A percentile compares a stretch with the other conserved stretches of the same genome.
phyloP scores from a whole-genome alignment of 2,797 vertebrate species.

The Galaxias olidus region DNA sequence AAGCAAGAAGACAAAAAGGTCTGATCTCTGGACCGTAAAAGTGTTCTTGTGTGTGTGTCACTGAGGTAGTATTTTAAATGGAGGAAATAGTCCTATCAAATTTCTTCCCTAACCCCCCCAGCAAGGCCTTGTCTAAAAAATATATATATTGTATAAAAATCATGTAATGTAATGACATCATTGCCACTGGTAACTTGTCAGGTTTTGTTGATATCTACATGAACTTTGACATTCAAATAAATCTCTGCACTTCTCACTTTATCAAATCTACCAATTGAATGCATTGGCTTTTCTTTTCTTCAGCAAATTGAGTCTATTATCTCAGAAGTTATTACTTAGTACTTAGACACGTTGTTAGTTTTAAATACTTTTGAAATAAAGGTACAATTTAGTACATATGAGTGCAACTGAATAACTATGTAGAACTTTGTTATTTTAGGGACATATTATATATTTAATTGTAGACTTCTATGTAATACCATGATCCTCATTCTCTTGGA shows the following conservation, averaged over 20 bases:
- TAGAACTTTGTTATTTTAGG: too few relatives aligned
- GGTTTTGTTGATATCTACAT: background rate
- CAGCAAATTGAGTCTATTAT: too few relatives aligned
- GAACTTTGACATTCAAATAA: background rate
- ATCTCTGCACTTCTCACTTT: conserved; percentile 3
- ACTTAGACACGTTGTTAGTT: too few relatives aligned
- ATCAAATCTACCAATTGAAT: background rate
- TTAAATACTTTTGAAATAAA: too few relatives aligned
- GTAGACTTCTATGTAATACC: too few relatives aligned
- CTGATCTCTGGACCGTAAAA: too few relatives aligned
- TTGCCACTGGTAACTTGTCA: too few relatives aligned
- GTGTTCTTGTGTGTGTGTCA: background rate
- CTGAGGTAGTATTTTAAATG: background rate
- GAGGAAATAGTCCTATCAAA: background rate
- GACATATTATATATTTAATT: too few relatives aligned
- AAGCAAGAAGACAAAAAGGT: background rate
- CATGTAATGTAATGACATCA: conserved; percentile 1
- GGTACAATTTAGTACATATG: too few relatives aligned
- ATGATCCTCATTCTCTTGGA: too few relatives aligned
- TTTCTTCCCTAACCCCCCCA: background rate
- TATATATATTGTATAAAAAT: background rate
- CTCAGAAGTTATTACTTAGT: too few relatives aligned
- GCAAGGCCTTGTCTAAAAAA: background rate
- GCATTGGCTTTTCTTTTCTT: background rate
- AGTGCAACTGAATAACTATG: too few relatives aligned